phyloP scores from a whole-genome alignment of 2,113 vertebrate genomes.

The Semnornis frantzii region DNA sequence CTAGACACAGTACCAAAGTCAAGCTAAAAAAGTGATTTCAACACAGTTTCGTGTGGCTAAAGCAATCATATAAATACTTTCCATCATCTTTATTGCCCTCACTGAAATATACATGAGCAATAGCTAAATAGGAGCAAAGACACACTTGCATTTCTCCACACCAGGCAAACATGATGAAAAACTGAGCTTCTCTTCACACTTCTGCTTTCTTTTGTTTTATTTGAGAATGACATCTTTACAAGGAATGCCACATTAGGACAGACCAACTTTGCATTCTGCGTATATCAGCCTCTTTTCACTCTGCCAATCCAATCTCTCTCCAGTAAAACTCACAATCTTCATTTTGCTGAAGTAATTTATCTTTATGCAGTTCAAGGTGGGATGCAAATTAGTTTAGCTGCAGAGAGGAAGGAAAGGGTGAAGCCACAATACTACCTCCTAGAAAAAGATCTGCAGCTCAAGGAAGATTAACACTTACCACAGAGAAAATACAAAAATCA shows the following conservation, averaged over 20 bases:
- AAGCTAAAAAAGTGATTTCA: not conserved
- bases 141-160: not conserved
- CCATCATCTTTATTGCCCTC: not conserved
- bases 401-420: not conserved
- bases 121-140: not conserved
- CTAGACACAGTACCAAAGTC: not conserved
- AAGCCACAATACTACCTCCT: not conserved
- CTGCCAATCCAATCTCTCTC: not conserved
- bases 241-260: not conserved
- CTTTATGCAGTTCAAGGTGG: not conserved
- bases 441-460: not conserved
- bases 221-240: not conserved
- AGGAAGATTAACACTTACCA: not conserved
- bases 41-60: not conserved
- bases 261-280: not conserved
- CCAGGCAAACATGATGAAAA: not conserved
- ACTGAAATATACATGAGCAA: accelerated
- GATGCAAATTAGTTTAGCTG: not conserved
- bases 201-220: not conserved
- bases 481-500: not conserved
- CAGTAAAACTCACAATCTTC: not conserved
- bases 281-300: not conserved
- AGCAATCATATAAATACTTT: not conserved
- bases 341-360: not conserved
- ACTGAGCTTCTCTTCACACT: not conserved